Evolutionary conservation across 2,113 vertebrate species (phyloP).

Genomic region (Alexandromys fortis): DNA sequence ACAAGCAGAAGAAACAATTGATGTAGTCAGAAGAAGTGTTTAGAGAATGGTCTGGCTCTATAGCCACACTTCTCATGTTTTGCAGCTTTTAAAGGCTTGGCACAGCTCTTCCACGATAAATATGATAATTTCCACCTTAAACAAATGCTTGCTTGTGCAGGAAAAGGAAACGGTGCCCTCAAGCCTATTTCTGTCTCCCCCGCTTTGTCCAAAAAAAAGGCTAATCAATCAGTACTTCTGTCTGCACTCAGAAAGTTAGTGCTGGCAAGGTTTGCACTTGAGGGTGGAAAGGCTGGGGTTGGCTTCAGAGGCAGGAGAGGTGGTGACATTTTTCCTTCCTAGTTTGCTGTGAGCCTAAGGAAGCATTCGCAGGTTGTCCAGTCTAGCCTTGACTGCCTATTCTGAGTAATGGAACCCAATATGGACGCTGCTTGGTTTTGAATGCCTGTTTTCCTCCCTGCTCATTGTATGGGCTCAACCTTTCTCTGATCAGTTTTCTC

Average conservation of each 20-base stretch:
- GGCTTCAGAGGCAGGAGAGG: background rate
- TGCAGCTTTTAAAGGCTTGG: slow-evolving; percentile 57
- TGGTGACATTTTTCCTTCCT: background rate
- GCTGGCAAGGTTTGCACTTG: background rate
- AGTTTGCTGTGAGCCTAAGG: background rate
- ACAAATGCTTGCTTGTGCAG: slow-evolving; percentile 71
- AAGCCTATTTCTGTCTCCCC: slow-evolving; percentile 2
- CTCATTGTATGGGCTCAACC: background rate
- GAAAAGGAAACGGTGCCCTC: slow-evolving; percentile 48
- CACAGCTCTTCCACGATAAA: slow-evolving; percentile 40
- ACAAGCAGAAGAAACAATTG: slow-evolving; percentile 42
- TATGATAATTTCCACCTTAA: slow-evolving; percentile 55
- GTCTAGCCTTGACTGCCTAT: background rate
- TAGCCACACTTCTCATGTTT: slow-evolving; percentile 55
- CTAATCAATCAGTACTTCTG: background rate
- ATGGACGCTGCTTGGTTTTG: background rate
- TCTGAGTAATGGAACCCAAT: background rate
- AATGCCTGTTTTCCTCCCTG: background rate
- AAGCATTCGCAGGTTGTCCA: background rate
- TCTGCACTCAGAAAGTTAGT: background rate
- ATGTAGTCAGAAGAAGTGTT: slow-evolving; percentile 54
- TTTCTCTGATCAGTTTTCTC: background rate
- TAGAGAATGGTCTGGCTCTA: slow-evolving; percentile 58
- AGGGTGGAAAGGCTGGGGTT: background rate
- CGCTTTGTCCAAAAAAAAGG: slow-evolving; percentile 25